Base-by-base conservation (phyloP, 2,797 vertebrate genomes). In the Mus spretus region DNA sequence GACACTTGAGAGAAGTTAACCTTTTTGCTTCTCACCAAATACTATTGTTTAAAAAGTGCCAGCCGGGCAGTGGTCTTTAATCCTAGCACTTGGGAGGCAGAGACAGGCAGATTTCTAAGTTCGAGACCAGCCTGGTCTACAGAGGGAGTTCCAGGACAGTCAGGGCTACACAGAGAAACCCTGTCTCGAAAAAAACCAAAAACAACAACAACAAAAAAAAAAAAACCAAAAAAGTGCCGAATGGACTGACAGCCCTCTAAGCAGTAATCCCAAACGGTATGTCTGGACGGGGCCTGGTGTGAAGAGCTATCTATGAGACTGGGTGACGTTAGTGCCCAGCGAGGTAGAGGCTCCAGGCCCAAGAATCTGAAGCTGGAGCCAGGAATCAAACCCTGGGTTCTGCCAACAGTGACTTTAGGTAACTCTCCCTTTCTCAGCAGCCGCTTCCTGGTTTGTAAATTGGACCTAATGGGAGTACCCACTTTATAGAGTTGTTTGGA, bases 401-500 rank as follows among this genome's bases (percentile, higher is more conserved):
- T 28, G 55, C 55, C 14, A 0, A 17, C 2, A 44, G 37, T 28
- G 57, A 57, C 10, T 77, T 47, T 6, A 6, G 28, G 61, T 40
- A 40, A 47, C 31, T 26, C 67, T n/a, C 57, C 17, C 40, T 70
- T 70, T 47, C 70, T 75, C 13, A 13, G 24, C 37, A 37, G 12
- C 34, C 40, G 57, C 59, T 57, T 63, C 44, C 65, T 80, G 72
- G 15, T 67, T 90, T 90, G 59, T 65, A 50, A 84, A 88, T 37
- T 67, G 81, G 70, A 20, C 50, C 5, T 34, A 59, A 17, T 17
- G 15, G 65, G 74, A 55, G 37, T 17, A 14, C 31, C 59, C 9
- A 34, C 61, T 83, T 91, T 59, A 63, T 5, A 79, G 37, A 61
- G 14, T 24, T 75, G 53, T 95, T 82, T 82, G 84, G 77, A 70